These are phyloP conservation scores for Cnemophilus loriae DNA, from an alignment of 2,113 vertebrate genomes.

Conservation along the genomic window DNA sequence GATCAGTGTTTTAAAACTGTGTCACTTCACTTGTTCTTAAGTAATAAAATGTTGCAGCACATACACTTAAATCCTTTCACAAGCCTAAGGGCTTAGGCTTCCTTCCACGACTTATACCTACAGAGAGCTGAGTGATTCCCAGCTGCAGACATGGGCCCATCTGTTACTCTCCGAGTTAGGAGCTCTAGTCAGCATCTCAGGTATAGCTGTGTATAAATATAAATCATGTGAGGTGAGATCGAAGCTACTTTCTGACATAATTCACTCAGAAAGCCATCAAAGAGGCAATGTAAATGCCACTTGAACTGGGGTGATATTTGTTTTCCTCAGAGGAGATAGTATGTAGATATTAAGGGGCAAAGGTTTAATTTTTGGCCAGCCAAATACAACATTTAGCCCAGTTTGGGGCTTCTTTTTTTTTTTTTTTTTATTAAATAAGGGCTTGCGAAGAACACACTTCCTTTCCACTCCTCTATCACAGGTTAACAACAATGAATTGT, in stretches of 20 bases:
- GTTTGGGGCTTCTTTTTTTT: not conserved
- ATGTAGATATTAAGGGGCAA: not conserved
- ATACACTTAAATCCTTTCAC: not conserved
- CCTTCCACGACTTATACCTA: not conserved
- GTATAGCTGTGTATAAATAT: not conserved
- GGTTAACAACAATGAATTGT: not conserved
- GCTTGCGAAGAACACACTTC: not conserved
- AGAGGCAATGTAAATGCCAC: not conserved
- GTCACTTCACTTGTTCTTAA: not conserved
- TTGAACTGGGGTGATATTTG: not conserved
- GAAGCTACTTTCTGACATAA: not conserved
- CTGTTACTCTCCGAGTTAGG: not conserved
- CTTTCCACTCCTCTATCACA: not conserved
- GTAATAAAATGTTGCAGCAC: not conserved
- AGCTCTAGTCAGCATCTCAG: not conserved
- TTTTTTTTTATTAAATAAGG: not conserved
- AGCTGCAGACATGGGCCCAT: not conserved
- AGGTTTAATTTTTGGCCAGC: not conserved
- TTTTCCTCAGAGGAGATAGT: not conserved
- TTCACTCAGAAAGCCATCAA: not conserved
- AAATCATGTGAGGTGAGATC: not conserved
- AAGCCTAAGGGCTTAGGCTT: not conserved
- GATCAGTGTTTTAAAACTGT: not conserved
- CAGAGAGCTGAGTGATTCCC: not conserved
- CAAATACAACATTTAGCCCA: not conserved